These are phyloP conservation scores for Pelagia noctiluca DNA, from an alignment of 30 jellyfish, hydroid and myxozoan genomes.

Conservation along the genomic window DNA sequence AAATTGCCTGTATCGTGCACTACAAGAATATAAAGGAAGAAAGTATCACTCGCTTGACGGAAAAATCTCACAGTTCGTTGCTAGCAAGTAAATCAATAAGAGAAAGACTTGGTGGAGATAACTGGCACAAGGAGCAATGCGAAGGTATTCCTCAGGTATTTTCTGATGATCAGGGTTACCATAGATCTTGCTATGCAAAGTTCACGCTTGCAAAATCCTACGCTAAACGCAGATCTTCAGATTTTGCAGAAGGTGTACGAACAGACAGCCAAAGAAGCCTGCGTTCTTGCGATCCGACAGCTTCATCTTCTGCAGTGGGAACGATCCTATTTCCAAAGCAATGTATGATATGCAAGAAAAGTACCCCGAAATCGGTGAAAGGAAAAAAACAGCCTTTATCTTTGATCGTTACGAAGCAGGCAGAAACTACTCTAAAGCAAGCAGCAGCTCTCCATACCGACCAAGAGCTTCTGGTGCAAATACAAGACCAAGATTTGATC, in stretches of 20 bases:
- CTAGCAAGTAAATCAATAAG: no score
- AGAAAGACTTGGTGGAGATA: constrained; percentile 26
- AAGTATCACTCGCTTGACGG: constrained; percentile 27
- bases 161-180: constrained; percentile 19
- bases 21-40: constrained; percentile 16
- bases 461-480: constrained; percentile 35
- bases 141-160: constrained; percentile 18
- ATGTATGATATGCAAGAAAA: constrained; percentile 7
- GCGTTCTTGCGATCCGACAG: constrained; percentile 36
- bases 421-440: constrained; percentile 10
- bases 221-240: constrained; percentile 24
- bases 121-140: constrained; percentile 24
- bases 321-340: constrained; percentile 11
- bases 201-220: no score
- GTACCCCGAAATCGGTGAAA: constrained; percentile 21
- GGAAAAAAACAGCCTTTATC: neutral
- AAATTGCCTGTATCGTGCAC: constrained; percentile 11
- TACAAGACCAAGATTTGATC: constrained; percentile 40
- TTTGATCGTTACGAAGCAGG: constrained; percentile 17
- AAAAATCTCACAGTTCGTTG: no score
- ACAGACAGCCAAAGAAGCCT: constrained; percentile 26
- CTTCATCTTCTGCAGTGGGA: neutral
- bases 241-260: constrained; percentile 15
- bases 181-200: constrained; percentile 21
- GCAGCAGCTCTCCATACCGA: constrained; percentile 40